Conservation (phyloP, 2,113 vertebrate species). For the Halcyon senegalensis region DNA sequence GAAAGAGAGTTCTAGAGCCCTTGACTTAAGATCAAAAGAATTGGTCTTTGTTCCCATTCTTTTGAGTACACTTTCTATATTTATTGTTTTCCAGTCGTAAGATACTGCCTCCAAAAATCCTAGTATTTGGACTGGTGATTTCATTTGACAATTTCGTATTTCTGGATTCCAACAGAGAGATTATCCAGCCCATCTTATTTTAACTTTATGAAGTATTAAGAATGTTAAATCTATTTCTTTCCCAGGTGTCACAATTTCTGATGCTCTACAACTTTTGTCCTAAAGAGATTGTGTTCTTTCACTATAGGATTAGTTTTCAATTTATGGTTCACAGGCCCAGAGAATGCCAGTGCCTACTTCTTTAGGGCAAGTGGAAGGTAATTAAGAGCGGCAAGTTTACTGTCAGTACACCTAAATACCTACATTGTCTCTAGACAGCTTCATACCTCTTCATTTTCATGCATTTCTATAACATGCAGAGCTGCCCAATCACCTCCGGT, state of each 20-base stretch:
- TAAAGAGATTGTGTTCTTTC: no score
- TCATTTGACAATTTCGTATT: background rate
- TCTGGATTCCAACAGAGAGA: accelerated
- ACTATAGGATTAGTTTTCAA: no score
- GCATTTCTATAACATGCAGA: background rate
- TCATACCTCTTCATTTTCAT: background rate
- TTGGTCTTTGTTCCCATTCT: background rate
- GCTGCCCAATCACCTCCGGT: background rate
- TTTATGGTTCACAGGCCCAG: no score
- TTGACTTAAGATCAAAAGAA: background rate
- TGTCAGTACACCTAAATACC: background rate
- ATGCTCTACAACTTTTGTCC: background rate
- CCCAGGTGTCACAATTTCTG: background rate
- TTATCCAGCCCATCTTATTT: background rate
- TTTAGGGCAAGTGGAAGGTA: no score
- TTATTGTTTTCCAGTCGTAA: background rate
- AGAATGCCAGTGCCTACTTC: no score
- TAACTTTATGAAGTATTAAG: slow-evolving; percentile 19
- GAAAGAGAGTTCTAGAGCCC: background rate
- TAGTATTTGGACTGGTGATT: background rate
- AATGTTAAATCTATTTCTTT: slow-evolving; percentile 17
- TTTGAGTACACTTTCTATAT: background rate
- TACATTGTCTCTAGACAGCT: background rate
- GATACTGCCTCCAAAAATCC: background rate
- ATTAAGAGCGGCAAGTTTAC: no score